Conservation (phyloP, 1,140 invertebrate genomes). For the Drosophila asahinai region DNA sequence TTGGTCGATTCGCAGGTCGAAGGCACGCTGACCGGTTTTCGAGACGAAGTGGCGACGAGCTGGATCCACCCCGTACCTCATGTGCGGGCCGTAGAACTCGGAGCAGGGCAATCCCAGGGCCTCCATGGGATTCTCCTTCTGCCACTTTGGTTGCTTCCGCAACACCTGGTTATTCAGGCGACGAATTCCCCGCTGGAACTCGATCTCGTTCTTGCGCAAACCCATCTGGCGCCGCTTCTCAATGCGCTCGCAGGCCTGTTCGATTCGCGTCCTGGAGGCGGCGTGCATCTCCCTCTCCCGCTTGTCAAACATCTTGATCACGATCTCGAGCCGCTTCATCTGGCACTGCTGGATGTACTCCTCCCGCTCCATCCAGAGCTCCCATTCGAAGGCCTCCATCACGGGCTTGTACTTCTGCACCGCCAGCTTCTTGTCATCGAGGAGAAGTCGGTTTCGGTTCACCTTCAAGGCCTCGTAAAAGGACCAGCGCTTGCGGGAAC, state of each 20-base stretch:
- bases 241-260: conserved; percentile 76
- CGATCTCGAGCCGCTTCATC: conserved; percentile 86
- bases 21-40: conserved; percentile 51
- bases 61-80: conserved; percentile 86
- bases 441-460: conserved; percentile 33
- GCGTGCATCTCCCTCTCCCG: conserved; percentile 78
- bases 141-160: conserved; percentile 55
- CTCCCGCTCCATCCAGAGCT: conserved; percentile 79
- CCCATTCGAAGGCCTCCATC: conserved; percentile 82
- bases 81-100: conserved; percentile 86
- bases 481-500: conserved; percentile 72
- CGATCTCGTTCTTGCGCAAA: conserved; percentile 82
- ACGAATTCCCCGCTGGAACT: conserved; percentile 79
- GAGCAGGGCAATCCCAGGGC: conserved; percentile 85
- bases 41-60: conserved; percentile 81
- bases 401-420: conserved; percentile 42
- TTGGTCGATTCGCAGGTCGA: conserved; percentile 74
- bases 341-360: conserved; percentile 87
- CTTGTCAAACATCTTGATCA: conserved; percentile 85
- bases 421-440: conserved; percentile 31
- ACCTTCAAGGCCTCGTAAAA: conserved; percentile 62
- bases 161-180: conserved; percentile 36
- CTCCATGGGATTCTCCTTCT: conserved; percentile 84
- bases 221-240: conserved; percentile 83
- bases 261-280: conserved; percentile 84